These are phyloP conservation scores for Kradibia gibbosae DNA, from an alignment of 1,140 invertebrate species.

Conservation along the genomic window DNA sequence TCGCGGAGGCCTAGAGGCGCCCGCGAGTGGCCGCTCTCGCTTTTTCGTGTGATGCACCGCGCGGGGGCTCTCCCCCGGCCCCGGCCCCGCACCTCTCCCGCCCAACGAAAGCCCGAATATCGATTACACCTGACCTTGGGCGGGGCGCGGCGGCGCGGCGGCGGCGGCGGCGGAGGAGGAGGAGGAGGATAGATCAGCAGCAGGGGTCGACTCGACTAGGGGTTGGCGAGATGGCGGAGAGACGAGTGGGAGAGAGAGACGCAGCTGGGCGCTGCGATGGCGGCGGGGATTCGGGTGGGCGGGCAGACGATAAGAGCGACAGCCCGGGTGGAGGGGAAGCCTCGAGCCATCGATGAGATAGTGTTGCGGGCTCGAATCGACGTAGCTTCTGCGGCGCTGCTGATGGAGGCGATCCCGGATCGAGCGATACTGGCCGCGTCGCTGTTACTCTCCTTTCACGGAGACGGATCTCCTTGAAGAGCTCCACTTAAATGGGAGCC, in stretches of 20 bases:
- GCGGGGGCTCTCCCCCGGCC: neutral
- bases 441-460: neutral
- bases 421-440: neutral
- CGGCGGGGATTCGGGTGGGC: too few species aligned
- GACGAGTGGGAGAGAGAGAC: too few species aligned
- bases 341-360: neutral
- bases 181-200: too few species aligned
- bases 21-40: neutral
- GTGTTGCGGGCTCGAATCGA: neutral
- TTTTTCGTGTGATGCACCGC: slow-evolving; percentile 18
- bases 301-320: neutral
- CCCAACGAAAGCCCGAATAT: slow-evolving; percentile 47
- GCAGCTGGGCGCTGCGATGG: neutral
- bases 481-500: too few species aligned
- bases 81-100: neutral
- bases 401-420: neutral
- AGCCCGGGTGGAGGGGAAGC: neutral
- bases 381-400: neutral
- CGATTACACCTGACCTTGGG: slow-evolving; percentile 52
- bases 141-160: neutral
- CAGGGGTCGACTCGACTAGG: too few species aligned
- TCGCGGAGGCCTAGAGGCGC: slow-evolving; percentile 9
- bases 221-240: too few species aligned
- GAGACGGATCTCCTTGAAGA: neutral
- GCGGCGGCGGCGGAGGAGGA: neutral